Percentiles rank a stretch among this genome's conserved stretches.
Conservation (phyloP, 2,888 invertebrate genomes). For the Dermolepida albohirtum region DNA sequence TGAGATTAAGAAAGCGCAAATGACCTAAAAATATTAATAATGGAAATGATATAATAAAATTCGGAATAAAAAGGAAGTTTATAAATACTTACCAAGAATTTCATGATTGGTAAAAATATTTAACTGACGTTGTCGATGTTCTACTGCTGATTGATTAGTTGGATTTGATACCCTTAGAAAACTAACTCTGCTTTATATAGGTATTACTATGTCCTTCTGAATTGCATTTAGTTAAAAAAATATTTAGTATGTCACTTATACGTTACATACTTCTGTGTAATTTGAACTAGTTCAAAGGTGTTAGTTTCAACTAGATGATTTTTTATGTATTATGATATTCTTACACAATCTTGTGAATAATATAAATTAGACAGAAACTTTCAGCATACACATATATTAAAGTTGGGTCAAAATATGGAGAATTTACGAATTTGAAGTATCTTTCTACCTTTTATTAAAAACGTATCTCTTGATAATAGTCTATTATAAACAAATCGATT, state of each 20-base stretch:
- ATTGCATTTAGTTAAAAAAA: constrained; percentile 26
- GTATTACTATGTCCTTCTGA: constrained; percentile 36
- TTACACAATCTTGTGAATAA: constrained; percentile 2
- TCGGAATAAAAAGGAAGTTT: not conserved
- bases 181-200: constrained; percentile 42
- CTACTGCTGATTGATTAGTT: constrained; percentile 29
- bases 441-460: too few relatives aligned
- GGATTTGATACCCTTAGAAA: constrained; percentile 32
- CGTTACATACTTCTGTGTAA: constrained; percentile 22
- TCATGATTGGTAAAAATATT: constrained; percentile 32
- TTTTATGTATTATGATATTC: constrained; percentile 32
- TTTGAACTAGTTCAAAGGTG: constrained; percentile 17
- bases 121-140: constrained; percentile 15
- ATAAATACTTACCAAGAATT: constrained; percentile 37
- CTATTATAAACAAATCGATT: too few relatives aligned
- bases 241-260: constrained; percentile 11
- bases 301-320: constrained; percentile 22
- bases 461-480: too few relatives aligned
- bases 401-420: too few relatives aligned
- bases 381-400: too few relatives aligned
- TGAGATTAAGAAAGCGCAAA: constrained; percentile 37
- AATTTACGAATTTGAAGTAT: too few relatives aligned
- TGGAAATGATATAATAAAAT: constrained; percentile 2
- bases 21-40: constrained; percentile 13
- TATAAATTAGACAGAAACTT: too few relatives aligned